Percentiles rank a stretch among this genome's conserved stretches.
Evolutionary conservation across 37 sponge, comb jelly and placozoan species (phyloP).

Genomic region (Halisarca cf. caerulea): DNA sequence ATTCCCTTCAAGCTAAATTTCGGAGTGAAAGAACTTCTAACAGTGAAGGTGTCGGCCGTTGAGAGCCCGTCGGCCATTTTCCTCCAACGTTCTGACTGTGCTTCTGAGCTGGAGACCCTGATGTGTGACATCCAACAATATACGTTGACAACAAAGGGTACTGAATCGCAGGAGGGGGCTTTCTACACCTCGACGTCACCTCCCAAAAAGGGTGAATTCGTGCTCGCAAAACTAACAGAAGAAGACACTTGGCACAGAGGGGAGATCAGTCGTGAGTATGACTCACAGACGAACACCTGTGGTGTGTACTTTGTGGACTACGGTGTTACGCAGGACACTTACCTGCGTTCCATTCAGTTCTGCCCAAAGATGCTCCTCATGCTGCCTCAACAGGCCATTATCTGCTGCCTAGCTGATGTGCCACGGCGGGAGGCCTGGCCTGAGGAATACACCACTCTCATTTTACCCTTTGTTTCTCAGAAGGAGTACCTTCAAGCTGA

Average conservation of each 20-base stretch:
- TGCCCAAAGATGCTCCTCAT: conserved; percentile 69
- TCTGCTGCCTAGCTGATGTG: conserved; percentile 66
- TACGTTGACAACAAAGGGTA: conserved; percentile 35
- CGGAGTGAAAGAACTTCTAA: conserved; percentile 32
- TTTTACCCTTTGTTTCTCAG: conserved; percentile 23
- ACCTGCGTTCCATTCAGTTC: conserved; percentile 34
- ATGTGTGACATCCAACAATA: conserved; percentile 62
- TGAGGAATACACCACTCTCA: conserved; percentile 35
- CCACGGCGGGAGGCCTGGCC: conserved; percentile 75
- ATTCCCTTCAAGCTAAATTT: conserved; percentile 69
- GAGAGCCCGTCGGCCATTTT: conserved; percentile 62
- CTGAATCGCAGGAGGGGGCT: background rate
- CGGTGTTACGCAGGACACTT: conserved; percentile 55
- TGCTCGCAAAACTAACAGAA: conserved; percentile 48
- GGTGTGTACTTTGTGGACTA: conserved; percentile 72
- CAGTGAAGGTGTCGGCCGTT: conserved; percentile 48
- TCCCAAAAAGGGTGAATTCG: conserved; percentile 59
- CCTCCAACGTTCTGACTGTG: conserved; percentile 64
- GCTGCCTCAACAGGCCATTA: conserved; percentile 71
- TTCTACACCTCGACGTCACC: background rate
- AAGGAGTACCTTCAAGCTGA: conserved; percentile 31
- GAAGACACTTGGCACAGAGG: conserved; percentile 79
- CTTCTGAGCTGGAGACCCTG: conserved; percentile 45
- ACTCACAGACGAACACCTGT: conserved; percentile 5
- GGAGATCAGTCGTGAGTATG: conserved; percentile 34